Evolutionary conservation across 2,888 invertebrate genomes (phyloP).

Genomic region (Patella caerulea): DNA sequence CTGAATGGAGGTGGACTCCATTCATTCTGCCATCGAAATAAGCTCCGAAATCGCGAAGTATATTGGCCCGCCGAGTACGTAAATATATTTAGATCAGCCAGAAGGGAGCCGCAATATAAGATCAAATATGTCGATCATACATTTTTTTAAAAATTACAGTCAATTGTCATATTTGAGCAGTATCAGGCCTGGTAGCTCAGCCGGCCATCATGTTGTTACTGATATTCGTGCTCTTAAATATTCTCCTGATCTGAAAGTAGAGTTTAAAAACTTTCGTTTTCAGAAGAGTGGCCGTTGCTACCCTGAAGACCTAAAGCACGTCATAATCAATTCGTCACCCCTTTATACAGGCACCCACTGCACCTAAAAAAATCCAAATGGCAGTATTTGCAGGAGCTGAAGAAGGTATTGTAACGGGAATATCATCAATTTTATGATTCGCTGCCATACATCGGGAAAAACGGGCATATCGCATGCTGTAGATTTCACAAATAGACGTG

Average conservation of each 20-base stretch:
- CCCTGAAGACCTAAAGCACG: background rate
- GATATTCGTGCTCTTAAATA: background rate
- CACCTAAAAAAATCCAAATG: background rate
- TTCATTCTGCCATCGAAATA: background rate
- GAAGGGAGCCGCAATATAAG: background rate
- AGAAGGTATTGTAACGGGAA: background rate
- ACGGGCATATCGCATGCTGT: no score
- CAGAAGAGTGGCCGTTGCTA: background rate
- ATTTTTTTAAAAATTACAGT: background rate
- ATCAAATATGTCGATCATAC: constrained; percentile 4
- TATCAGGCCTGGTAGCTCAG: background rate
- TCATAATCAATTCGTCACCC: no score
- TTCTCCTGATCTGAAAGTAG: background rate
- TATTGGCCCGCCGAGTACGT: background rate
- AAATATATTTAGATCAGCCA: background rate
- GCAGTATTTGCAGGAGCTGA: background rate
- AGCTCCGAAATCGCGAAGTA: background rate
- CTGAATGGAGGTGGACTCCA: background rate
- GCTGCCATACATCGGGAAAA: no score
- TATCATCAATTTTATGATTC: no score
- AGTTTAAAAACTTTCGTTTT: no score
- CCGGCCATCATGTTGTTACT: background rate
- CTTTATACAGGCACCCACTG: background rate
- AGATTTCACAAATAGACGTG: no score
- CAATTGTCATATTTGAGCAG: background rate